Evolutionary conservation across 92 coral and sea anemone species (phyloP).

Genomic region (Bergia puertoricense): DNA sequence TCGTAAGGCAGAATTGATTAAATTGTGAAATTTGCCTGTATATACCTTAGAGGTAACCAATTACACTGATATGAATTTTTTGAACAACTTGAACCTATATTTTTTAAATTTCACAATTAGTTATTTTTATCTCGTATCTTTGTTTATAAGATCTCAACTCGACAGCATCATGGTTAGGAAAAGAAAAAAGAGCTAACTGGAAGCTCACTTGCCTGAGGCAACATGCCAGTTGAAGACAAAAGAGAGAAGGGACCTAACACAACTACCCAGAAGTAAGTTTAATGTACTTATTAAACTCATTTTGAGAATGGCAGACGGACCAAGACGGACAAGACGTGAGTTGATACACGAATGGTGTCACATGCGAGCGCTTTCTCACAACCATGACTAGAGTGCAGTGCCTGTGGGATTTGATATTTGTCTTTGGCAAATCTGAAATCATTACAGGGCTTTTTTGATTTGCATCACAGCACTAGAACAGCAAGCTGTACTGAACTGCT

Average conservation of each 20-base stretch:
- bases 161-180: constrained; percentile 35
- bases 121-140: background rate
- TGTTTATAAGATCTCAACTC: background rate
- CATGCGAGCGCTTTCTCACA: no score
- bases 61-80: background rate
- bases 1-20: background rate
- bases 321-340: no score
- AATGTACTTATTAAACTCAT: background rate
- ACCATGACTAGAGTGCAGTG: background rate
- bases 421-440: background rate
- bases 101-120: background rate
- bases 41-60: background rate
- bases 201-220: constrained; percentile 20
- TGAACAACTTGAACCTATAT: background rate
- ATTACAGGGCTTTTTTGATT: no score
- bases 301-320: background rate
- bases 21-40: background rate
- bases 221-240: constrained; percentile 80
- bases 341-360: background rate
- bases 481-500: background rate
- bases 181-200: constrained; percentile 25
- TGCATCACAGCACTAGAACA: background rate
- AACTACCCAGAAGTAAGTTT: constrained; percentile 56
- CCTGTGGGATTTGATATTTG: background rate
- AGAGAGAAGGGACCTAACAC: constrained; percentile 60